Conservation (phyloP, 1,140 invertebrate species). For the Drusus annulatus region DNA sequence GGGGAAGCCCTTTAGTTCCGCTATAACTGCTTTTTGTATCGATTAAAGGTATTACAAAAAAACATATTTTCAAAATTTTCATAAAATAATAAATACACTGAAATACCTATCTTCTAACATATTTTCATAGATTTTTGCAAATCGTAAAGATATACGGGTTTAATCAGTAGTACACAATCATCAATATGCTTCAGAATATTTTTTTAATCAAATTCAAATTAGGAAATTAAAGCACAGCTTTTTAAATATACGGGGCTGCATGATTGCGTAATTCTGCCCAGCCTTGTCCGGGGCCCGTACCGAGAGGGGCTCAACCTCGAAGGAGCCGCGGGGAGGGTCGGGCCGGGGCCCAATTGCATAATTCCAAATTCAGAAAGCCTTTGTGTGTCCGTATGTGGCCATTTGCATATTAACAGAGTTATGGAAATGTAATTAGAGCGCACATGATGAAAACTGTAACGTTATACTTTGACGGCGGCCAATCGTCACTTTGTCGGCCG, state of each 20-base stretch:
- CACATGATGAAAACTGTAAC: constrained; percentile 57
- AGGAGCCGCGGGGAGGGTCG: background rate
- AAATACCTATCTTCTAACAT: too few species aligned
- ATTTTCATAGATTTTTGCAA: too few species aligned
- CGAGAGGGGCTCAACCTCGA: background rate
- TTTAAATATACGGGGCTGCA: background rate
- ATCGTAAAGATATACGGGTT: too few species aligned
- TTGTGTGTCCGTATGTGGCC: constrained; percentile 56
- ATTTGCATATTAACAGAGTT: constrained; percentile 60
- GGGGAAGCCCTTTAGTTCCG: too few species aligned
- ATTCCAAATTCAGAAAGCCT: constrained; percentile 57
- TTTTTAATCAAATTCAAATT: too few species aligned
- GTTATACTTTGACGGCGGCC: constrained; percentile 51
- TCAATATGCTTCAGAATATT: too few species aligned
- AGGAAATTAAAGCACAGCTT: background rate
- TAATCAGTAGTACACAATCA: too few species aligned
- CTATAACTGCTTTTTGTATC: too few species aligned
- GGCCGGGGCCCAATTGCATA: constrained; percentile 41
- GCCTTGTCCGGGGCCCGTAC: background rate
- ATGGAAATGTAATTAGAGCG: constrained; percentile 59
- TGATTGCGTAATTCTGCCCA: background rate
- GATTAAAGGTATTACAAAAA: too few species aligned
- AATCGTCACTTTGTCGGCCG: constrained; percentile 1
- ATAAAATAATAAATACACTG: too few species aligned
- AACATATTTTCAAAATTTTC: too few species aligned